Base-by-base conservation (phyloP, 2,888 invertebrate species). In the Fragum sueziense region DNA sequence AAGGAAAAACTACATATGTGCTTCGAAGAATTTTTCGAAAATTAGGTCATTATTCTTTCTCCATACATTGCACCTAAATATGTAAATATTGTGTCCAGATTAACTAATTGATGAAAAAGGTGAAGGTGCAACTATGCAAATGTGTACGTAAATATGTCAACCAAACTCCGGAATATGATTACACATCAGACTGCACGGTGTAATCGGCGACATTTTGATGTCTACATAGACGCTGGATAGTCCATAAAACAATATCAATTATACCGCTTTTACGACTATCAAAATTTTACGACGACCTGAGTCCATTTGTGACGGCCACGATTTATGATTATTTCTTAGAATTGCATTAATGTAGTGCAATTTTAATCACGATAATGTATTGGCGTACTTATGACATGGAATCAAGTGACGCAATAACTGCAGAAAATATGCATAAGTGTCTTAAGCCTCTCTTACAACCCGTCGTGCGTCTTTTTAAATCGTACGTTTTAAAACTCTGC, bases 61-160 rank as follows among this genome's bases (percentile, higher is more conserved):
- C 25, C 20, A 57, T 25, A n/a, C 20, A n/a, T 22, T 22, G 22
- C 20, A 25, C 25, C 20, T 17, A 11, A 57, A 6, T 54, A 17
- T 17, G 6, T 54, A 22, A n/a, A n/a, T 17, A 7, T 54, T 7
- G 14, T 54, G 22, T 11, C 41, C 11, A 41, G 25, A 57, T 4
- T 7, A 25, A 25, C 57, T 57, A 61, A 25, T 61, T 25, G 27
- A 25, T 61, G 33, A 61, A 61, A 22, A 61, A n/a, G n/a, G n/a
- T 27, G 6, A 27, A 33, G 25, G 65, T 65, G 65, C 65, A 65
- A 41, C 65, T 37, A 65, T 65, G 41, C 65, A 41, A 34, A 41
- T 65, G n/a, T 22, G 22, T 25, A 25, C 17, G 25, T 65, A 65
- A 65, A 65, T 17, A 65, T 25, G 65, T 65, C 65, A 34, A 65